phyloP scores from a whole-genome alignment of 2,888 invertebrate genomes.

The Mesorhabditis belari region DNA sequence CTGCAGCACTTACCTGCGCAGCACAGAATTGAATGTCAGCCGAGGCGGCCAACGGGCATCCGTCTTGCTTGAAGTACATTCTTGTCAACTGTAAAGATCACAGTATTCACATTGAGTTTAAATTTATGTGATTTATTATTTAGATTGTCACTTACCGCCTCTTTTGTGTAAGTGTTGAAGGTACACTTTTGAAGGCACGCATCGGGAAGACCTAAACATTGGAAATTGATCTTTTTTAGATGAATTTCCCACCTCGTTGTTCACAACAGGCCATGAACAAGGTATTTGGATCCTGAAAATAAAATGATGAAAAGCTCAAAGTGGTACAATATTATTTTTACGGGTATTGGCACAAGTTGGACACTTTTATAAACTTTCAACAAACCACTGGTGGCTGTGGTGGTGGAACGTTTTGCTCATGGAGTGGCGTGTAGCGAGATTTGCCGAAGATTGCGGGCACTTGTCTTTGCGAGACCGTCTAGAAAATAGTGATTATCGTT shows the following conservation, averaged over 20 bases:
- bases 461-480: not conserved
- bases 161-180: slow-evolving; percentile 46
- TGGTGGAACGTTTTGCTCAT: too few relatives aligned
- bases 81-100: slow-evolving; percentile 1
- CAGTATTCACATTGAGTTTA: not conserved
- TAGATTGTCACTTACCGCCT: slow-evolving; percentile 25
- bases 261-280: slow-evolving; percentile 47
- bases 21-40: slow-evolving; percentile 50
- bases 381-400: not conserved
- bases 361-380: too few relatives aligned
- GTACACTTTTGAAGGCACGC: slow-evolving; percentile 47
- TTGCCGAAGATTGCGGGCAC: not conserved
- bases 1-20: slow-evolving; percentile 19
- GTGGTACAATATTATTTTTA: too few relatives aligned
- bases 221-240: too few relatives aligned
- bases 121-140: not conserved
- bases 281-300: slow-evolving; percentile 42
- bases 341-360: too few relatives aligned
- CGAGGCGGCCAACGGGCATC: slow-evolving; percentile 47
- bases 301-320: not conserved
- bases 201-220: slow-evolving; percentile 48
- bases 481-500: too few relatives aligned
- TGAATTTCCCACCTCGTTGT: too few relatives aligned
- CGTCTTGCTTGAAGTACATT: slow-evolving; percentile 50
- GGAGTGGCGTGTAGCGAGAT: not conserved